Evolutionary conservation across 2,113 vertebrate genomes (phyloP), one percentile per base, ranked within the genome.

Genomic region (Dipodomys stephensi): DNA sequence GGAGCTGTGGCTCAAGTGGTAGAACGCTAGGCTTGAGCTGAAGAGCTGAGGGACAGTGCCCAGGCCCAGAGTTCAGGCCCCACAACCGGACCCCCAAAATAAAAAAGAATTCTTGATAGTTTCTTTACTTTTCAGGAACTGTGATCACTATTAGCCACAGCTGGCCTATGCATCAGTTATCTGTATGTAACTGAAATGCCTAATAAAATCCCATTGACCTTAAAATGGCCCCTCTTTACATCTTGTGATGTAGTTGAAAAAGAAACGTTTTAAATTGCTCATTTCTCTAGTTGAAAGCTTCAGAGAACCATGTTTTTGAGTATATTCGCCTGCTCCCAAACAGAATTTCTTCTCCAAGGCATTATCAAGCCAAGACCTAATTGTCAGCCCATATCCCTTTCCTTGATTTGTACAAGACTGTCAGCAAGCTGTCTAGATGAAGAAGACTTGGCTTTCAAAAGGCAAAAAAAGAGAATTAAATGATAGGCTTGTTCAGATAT

Each of bases 391-490:
- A 83, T 72, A 83, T 88, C 6, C 53, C 16, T 44, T 64, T 83
- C 20, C 35, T 23, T 77, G 71, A 88, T n/a, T 22, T 23, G 32
- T n/a, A 92, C 27, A 83, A 44, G 5, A 10, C 18, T 79, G 72
- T 74, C 20, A 69, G 2, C 39, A 77, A 95, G 15, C 62, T 86
- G 6, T 83, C 27, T 87, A 53, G 18, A 71, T 68, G 39, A 92
- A 53, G 68, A 83, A 9, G 6, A 76, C 19, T 68, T 90, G 30
- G 23, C 9, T 74, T 20, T 71, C 19, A n/a, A 81, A 77, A 69
- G 69, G 46, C 9, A 94, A 27, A 73, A 74, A 74, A 64, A 89
- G 15, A 65, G 16, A 82, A 88, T 68, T 16, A 87, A 94, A 89
- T 94, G n/a, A 72, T 49, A 88, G 19, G 23, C 32, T 88, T 85